These are phyloP conservation scores for Phocides pigmalion DNA, from an alignment of 1,140 invertebrate genomes.

Conservation along the genomic window DNA sequence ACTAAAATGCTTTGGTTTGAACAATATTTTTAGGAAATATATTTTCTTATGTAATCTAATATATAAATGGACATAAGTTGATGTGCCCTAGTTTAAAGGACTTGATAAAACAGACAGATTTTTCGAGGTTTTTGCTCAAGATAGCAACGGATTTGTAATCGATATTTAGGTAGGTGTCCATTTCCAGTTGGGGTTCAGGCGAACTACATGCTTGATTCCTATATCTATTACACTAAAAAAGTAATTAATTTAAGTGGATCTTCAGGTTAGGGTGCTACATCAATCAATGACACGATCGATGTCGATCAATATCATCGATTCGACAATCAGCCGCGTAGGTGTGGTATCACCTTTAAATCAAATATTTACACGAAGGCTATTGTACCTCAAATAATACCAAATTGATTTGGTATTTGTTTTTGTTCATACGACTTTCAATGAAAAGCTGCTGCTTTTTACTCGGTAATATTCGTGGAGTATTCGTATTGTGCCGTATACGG, in stretches of 20 bases:
- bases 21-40: too few relatives aligned
- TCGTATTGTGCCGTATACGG: slow-evolving; percentile 16
- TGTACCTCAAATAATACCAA: not conserved
- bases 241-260: not conserved
- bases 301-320: not conserved
- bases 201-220: too few relatives aligned
- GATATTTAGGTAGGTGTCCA: too few relatives aligned
- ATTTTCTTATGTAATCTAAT: too few relatives aligned
- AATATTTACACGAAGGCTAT: not conserved
- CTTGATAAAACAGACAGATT: too few relatives aligned
- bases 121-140: too few relatives aligned
- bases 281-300: not conserved
- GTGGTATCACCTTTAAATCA: not conserved
- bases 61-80: too few relatives aligned
- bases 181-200: too few relatives aligned
- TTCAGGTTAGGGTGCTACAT: not conserved
- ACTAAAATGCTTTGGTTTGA: too few relatives aligned
- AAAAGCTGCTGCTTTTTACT: slow-evolving; percentile 8
- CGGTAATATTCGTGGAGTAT: slow-evolving; percentile 4
- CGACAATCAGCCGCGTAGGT: not conserved
- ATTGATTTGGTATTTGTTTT: slow-evolving; percentile 7
- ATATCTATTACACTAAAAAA: too few relatives aligned
- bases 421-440: not conserved
- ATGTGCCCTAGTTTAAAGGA: too few relatives aligned
- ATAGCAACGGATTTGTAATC: too few relatives aligned